Evolutionary conservation across 2,888 invertebrate species (phyloP).

Genomic region (Listrodromus nycthemerus): DNA sequence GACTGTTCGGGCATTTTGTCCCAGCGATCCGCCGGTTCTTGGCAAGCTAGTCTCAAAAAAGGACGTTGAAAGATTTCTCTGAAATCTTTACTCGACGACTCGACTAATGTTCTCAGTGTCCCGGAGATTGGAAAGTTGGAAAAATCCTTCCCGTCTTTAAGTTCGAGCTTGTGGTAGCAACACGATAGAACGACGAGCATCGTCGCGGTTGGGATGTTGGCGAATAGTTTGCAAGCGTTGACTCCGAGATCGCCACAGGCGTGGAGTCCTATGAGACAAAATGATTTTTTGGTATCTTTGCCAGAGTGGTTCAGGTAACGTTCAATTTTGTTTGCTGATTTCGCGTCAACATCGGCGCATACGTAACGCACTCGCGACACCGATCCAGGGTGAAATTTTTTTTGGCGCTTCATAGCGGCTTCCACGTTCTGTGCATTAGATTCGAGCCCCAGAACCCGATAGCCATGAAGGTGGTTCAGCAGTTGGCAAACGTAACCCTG

Average conservation of each 20-base stretch:
- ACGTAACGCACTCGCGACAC: slow-evolving; percentile 86
- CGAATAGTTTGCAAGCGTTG: slow-evolving; percentile 88
- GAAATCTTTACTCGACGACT: slow-evolving; percentile 78
- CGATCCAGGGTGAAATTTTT: slow-evolving; percentile 86
- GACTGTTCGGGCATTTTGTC: slow-evolving; percentile 84
- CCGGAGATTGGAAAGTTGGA: slow-evolving; percentile 89
- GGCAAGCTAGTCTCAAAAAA: slow-evolving; percentile 90
- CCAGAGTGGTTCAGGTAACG: slow-evolving; percentile 82
- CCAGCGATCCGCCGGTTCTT: slow-evolving; percentile 87
- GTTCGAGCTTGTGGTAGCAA: slow-evolving; percentile 90
- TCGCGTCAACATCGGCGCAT: slow-evolving; percentile 86
- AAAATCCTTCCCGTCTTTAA: slow-evolving; percentile 82
- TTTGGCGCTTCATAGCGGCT: slow-evolving; percentile 87
- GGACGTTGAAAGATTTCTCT: slow-evolving; percentile 86
- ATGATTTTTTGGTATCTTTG: slow-evolving; percentile 75
- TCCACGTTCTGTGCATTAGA: slow-evolving; percentile 86
- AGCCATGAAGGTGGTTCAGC: slow-evolving; percentile 86
- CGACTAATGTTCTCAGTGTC: slow-evolving; percentile 83
- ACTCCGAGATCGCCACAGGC: slow-evolving; percentile 92
- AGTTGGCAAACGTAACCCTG: slow-evolving; percentile 91
- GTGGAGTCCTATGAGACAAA: slow-evolving; percentile 89
- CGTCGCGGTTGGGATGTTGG: slow-evolving; percentile 86
- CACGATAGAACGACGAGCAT: slow-evolving; percentile 90
- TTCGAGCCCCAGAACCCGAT: slow-evolving; percentile 89
- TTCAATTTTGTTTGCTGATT: slow-evolving; percentile 85